Evolutionary conservation across 2,113 vertebrate genomes (phyloP), one percentile per base, ranked within the genome.

Genomic region (Bostrychus sinensis): DNA sequence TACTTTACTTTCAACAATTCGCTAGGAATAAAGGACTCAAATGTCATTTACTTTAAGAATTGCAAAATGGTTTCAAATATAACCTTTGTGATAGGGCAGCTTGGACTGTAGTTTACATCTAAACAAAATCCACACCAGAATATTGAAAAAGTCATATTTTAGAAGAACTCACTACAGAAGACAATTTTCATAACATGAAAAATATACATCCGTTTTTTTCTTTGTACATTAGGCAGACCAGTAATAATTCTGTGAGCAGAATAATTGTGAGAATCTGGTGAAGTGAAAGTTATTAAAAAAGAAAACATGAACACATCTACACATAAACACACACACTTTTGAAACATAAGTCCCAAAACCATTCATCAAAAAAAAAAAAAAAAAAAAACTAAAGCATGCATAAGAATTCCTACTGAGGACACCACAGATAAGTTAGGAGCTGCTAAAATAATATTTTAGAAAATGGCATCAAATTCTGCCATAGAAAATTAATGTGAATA

Each of bases 201-300:
- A 98, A 97, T 98, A 98, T 98, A 98, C 95, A 98, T 95, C 93
- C 93, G 94, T 90, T 95, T 95, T 95, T 90, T 86, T 96, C 93
- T 98, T 96, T 97, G 92, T 96, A 99, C 96, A 98, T 91, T 91
- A 94, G 89, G 93, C 92, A 93, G 94, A 93, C 87, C 86, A 88
- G 91, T 84, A 91, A 86, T 91, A 91, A 88, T 84, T 86, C 82
- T 82, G 78, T 77, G 86, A 89, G 88, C 91, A 90, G 92, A 91
- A 88, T 89, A 90, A 91, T 87, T 64, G 85, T 81, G 77, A 90
- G 77, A 79, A 59, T 65, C 82, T 88, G 79, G 86, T 82, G 72
- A 78, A 80, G 84, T 51, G 77, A 46, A 63, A 80, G 62, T 72
- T 69, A 38, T 16, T 45, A 70, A 45, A 66, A 81, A 81, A 85